Evolutionary conservation across 2,797 vertebrate genomes (phyloP).

Genomic region (Darevskia nairensis): DNA sequence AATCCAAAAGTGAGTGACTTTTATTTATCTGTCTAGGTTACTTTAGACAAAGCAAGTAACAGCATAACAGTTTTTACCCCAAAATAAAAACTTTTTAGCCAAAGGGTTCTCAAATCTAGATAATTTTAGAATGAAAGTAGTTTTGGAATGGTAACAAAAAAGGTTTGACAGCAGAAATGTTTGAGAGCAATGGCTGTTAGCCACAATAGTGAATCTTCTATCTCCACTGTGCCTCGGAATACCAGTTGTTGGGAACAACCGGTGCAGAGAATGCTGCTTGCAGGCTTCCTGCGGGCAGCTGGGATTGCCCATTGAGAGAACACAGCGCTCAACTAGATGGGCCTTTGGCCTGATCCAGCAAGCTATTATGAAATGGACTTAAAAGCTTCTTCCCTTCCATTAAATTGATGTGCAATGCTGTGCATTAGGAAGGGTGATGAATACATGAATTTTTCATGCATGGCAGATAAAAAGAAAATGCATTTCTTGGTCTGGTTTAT

Average conservation of each 20-base stretch:
- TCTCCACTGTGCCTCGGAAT: too few relatives aligned
- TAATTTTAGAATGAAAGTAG: background rate
- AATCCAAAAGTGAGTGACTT: background rate
- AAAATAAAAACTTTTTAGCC: background rate
- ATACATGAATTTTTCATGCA: background rate
- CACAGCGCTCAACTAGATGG: background rate
- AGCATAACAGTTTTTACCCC: background rate
- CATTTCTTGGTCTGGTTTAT: background rate
- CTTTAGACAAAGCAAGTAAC: background rate
- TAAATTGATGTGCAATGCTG: background rate
- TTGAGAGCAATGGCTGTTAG: background rate
- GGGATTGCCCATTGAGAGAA: too few relatives aligned
- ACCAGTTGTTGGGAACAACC: too few relatives aligned
- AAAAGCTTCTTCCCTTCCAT: background rate
- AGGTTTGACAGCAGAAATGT: background rate
- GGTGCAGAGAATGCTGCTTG: too few relatives aligned
- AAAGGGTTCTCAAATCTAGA: background rate
- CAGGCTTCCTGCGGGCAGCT: too few relatives aligned
- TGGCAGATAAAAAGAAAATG: background rate
- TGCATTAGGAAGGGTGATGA: background rate
- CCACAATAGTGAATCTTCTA: too few relatives aligned
- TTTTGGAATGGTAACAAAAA: background rate
- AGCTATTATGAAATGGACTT: background rate
- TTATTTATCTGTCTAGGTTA: background rate
- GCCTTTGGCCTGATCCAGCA: background rate